Percentiles rank a stretch among this genome's conserved stretches.
These are phyloP conservation scores for Sardinella longiceps DNA, from an alignment of 2,797 vertebrate genomes.

Conservation along the genomic window DNA sequence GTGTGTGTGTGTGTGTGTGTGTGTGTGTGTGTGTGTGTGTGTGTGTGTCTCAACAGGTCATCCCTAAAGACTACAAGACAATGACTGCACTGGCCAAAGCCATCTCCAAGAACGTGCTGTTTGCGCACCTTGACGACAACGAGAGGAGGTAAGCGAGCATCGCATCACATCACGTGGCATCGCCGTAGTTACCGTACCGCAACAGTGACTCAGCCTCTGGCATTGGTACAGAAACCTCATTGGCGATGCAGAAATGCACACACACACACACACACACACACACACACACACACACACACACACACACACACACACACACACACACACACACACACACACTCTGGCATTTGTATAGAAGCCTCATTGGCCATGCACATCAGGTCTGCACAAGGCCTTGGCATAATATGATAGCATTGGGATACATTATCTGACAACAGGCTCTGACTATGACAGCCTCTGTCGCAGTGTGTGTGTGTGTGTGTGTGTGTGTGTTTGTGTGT, in stretches of 20 bases:
- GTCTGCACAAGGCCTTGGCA: not conserved
- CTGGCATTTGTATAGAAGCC: too few species aligned
- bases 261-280: too few species aligned
- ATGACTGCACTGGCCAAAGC: conserved; percentile 97
- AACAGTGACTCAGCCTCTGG: not conserved
- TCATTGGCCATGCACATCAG: not conserved
- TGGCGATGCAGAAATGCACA: too few species aligned
- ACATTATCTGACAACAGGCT: not conserved
- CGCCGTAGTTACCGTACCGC: not conserved
- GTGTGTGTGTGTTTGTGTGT: too few species aligned
- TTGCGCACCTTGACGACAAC: conserved; percentile 95
- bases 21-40: conserved; percentile 9
- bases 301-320: too few species aligned
- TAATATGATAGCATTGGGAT: not conserved
- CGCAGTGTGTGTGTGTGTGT: too few species aligned
- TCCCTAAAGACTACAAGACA: conserved; percentile 99
- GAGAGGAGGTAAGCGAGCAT: conserved; percentile 87
- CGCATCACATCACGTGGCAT: too few species aligned
- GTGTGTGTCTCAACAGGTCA: conserved; percentile 79
- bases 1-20: not conserved
- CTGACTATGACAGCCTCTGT: not conserved
- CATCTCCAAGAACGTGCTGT: conserved; percentile 96
- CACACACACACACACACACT: too few species aligned
- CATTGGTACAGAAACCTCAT: too few species aligned
- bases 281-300: too few species aligned